Conservation (phyloP, 2,113 vertebrate genomes). For the Macrotis lagotis region DNA sequence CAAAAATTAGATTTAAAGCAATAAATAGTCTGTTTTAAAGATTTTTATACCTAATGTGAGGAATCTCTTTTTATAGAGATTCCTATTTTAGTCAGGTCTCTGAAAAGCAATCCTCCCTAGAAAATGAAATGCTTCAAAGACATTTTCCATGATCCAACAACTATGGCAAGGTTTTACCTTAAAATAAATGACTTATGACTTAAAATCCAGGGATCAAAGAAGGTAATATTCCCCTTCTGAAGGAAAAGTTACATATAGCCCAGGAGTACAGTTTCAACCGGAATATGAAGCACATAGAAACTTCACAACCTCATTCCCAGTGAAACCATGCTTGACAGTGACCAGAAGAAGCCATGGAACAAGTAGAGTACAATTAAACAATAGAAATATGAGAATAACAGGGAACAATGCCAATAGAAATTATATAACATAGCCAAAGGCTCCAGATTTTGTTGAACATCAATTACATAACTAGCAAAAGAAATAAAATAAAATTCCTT, state of each 20-base stretch:
- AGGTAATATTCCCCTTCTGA: not conserved
- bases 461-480: not conserved
- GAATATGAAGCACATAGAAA: not conserved
- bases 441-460: not conserved
- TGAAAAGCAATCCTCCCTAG: not conserved
- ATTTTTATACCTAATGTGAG: not conserved
- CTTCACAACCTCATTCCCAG: not conserved
- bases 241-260: not conserved
- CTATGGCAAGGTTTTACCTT: not conserved
- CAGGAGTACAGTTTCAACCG: not conserved
- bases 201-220: not conserved
- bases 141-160: not conserved
- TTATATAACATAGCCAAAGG: not conserved
- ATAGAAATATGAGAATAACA: not conserved
- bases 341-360: not conserved
- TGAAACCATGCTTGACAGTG: not conserved
- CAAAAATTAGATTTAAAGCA: not conserved
- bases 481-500: too few relatives aligned
- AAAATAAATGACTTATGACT: not conserved
- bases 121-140: not conserved
- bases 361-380: not conserved
- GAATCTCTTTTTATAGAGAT: not conserved
- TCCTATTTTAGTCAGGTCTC: not conserved
- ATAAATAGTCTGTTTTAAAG: not conserved
- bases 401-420: not conserved